Percentiles rank a stretch among this genome's conserved stretches.
These are phyloP conservation scores for Myiotriccus ornatus DNA, from an alignment of 2,797 vertebrate genomes.

Conservation along the genomic window DNA sequence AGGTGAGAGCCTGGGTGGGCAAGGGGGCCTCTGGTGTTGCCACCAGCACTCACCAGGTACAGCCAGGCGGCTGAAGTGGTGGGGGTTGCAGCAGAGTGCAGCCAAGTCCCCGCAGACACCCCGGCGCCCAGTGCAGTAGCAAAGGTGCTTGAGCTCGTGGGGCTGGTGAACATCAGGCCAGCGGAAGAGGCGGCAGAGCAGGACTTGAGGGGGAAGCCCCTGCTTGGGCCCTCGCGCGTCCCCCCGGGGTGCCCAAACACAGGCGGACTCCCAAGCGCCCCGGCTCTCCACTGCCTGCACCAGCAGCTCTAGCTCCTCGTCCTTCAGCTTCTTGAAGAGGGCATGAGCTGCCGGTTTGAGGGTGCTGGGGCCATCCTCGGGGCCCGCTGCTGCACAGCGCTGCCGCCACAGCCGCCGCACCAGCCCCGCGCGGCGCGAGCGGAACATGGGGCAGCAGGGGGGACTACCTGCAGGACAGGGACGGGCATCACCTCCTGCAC, in stretches of 20 bases:
- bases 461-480: not conserved
- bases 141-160: conserved; percentile 60
- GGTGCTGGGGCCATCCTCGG: conserved; percentile 4
- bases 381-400: not conserved
- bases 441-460: conserved; percentile 44
- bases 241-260: conserved; percentile 14
- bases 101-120: not conserved
- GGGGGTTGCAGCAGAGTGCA: conserved; percentile 66
- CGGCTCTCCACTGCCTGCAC: conserved; percentile 60
- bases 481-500: not conserved
- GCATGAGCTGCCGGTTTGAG: conserved; percentile 28
- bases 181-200: conserved; percentile 68
- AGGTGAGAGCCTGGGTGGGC: fast-evolving
- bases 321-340: conserved; percentile 72
- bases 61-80: conserved; percentile 65
- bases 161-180: conserved; percentile 64
- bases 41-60: conserved; percentile 4
- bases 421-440: conserved; percentile 27
- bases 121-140: not conserved
- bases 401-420: conserved; percentile 62
- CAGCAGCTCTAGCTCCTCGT: conserved; percentile 64
- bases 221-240: conserved; percentile 1
- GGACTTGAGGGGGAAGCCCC: conserved; percentile 25
- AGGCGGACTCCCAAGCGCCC: conserved; percentile 27
- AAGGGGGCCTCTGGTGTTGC: fast-evolving